phyloP scores from a whole-genome alignment of 2,888 invertebrate species.

The Apodemia hepburni region DNA sequence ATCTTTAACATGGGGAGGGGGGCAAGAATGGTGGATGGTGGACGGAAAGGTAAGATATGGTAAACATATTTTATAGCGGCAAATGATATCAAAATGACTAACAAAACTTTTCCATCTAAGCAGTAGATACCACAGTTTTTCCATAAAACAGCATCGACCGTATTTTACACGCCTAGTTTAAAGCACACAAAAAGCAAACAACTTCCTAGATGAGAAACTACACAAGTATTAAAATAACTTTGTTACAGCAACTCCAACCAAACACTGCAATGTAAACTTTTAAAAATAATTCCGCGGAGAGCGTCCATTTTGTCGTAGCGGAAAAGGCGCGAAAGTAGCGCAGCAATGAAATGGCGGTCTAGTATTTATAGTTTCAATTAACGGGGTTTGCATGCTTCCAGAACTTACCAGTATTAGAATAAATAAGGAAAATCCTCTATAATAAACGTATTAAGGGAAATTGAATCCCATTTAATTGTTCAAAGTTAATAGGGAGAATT shows the following conservation, averaged over 20 bases:
- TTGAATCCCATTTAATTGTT: constrained; percentile 9
- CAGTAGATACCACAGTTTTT: not conserved
- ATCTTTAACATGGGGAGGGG: too few relatives aligned
- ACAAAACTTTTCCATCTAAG: not conserved
- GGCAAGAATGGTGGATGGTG: too few relatives aligned
- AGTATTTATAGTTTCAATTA: constrained; percentile 77
- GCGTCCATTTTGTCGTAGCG: constrained; percentile 32
- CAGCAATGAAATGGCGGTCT: constrained; percentile 53
- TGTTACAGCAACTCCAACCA: constrained; percentile 28
- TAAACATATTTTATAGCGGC: not conserved
- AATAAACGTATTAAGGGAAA: constrained; percentile 41
- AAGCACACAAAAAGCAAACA: constrained; percentile 6
- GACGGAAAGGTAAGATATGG: too few relatives aligned
- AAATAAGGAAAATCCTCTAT: constrained; percentile 30
- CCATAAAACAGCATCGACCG: not conserved
- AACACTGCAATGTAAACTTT: constrained; percentile 28
- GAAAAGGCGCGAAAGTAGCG: constrained; percentile 46
- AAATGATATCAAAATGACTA: not conserved
- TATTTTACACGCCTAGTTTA: not conserved
- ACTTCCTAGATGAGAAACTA: constrained; percentile 27
- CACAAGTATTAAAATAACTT: constrained; percentile 25
- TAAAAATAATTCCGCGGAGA: constrained; percentile 31
- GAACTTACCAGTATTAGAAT: constrained; percentile 32
- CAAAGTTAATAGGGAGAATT: constrained; percentile 6
- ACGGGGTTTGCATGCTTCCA: constrained; percentile 55